These are phyloP conservation scores for Erpetoichthys calabaricus DNA, from an alignment of 2,797 vertebrate species.

Conservation along the genomic window DNA sequence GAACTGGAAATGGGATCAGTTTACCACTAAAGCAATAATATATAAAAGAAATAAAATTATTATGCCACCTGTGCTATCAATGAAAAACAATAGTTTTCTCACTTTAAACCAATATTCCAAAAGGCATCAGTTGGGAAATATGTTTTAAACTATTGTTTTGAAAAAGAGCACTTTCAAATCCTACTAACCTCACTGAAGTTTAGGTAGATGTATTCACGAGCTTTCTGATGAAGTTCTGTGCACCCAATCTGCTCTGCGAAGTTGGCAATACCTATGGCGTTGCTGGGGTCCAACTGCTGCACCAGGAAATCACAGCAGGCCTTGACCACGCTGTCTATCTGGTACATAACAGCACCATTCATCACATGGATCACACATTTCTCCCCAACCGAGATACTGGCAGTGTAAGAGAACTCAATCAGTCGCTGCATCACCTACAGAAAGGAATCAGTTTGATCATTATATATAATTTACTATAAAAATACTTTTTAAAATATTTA, in stretches of 20 bases:
- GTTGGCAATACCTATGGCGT: slow-evolving; percentile 88
- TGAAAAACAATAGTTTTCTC: too few species aligned
- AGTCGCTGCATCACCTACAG: slow-evolving; percentile 73
- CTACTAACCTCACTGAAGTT: slow-evolving; percentile 74
- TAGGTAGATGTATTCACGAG: slow-evolving; percentile 88
- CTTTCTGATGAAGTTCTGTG: slow-evolving; percentile 75
- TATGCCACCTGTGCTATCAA: too few species aligned
- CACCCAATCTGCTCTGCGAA: slow-evolving; percentile 86
- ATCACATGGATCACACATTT: slow-evolving; percentile 86
- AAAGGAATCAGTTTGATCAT: not conserved
- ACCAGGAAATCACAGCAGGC: slow-evolving; percentile 84
- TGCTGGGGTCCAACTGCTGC: slow-evolving; percentile 85
- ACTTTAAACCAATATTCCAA: too few species aligned
- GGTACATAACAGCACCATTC: slow-evolving; percentile 92
- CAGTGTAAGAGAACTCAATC: slow-evolving; percentile 87
- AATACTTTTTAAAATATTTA: not conserved
- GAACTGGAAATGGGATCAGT: too few species aligned
- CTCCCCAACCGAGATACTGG: slow-evolving; percentile 87
- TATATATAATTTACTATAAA: not conserved
- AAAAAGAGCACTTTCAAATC: too few species aligned
- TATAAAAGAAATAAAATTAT: too few species aligned
- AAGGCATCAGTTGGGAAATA: too few species aligned
- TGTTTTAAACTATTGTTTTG: too few species aligned
- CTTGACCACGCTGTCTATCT: slow-evolving; percentile 88
- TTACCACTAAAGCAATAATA: too few species aligned